A percentile compares a stretch with the other conserved stretches of the same genome.
These are phyloP conservation scores for Ganaspis brasiliensis DNA, from an alignment of 2,888 invertebrate genomes.

Conservation along the genomic window DNA sequence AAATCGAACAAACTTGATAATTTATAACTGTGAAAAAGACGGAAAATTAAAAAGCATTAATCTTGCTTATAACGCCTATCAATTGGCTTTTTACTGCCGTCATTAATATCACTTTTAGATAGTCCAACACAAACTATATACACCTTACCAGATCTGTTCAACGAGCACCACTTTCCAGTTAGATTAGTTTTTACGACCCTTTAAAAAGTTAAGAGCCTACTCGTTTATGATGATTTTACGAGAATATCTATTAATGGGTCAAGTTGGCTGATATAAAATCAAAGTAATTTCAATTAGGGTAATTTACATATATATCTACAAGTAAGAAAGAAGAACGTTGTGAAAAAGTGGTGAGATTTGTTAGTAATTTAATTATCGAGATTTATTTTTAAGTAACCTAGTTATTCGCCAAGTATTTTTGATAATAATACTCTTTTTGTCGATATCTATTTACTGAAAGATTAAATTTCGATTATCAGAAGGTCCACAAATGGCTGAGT, in stretches of 20 bases:
- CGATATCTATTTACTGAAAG: not conserved
- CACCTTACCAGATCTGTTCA: not conserved
- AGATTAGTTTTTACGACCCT: conserved; percentile 10
- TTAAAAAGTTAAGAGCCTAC: conserved; percentile 13
- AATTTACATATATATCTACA: too few relatives aligned
- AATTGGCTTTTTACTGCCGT: conserved; percentile 16
- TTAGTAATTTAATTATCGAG: too few relatives aligned
- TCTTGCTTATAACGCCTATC: conserved; percentile 30
- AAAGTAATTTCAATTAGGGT: not conserved
- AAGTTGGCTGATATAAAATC: not conserved
- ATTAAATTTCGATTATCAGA: conserved; percentile 21
- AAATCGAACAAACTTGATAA: not conserved
- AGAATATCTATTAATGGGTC: conserved; percentile 8
- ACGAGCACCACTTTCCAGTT: conserved; percentile 16
- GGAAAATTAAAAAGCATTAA: conserved; percentile 13
- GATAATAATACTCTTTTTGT: not conserved
- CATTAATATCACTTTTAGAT: conserved; percentile 34
- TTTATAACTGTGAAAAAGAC: conserved; percentile 6
- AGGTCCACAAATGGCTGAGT: conserved; percentile 10
- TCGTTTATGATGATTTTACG: conserved; percentile 16
- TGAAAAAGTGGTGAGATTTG: too few relatives aligned
- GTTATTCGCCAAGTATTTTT: not conserved
- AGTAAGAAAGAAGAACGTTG: too few relatives aligned
- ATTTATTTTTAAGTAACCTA: too few relatives aligned
- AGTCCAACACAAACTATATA: not conserved